Conservation (phyloP, 2,888 invertebrate species). For the Aleiodes testaceus region DNA sequence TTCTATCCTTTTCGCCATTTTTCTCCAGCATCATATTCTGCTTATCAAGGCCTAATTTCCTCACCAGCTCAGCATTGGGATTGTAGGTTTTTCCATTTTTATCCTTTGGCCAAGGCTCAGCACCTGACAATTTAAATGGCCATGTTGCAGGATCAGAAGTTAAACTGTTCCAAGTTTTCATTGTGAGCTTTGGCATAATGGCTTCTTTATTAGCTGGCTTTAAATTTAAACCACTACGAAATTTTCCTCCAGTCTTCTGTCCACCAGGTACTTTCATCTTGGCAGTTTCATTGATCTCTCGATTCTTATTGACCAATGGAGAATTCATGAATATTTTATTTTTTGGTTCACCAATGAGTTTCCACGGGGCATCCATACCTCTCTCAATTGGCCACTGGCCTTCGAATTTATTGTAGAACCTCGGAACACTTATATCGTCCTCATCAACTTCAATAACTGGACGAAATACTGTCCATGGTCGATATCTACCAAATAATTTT, state of each 20-base stretch:
- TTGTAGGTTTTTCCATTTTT: constrained; percentile 67
- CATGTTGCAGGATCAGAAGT: constrained; percentile 68
- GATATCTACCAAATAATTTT: constrained; percentile 19
- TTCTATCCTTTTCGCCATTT: constrained; percentile 14
- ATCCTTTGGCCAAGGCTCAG: constrained; percentile 69
- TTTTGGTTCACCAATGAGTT: neutral
- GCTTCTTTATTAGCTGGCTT: constrained; percentile 46
- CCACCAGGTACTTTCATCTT: constrained; percentile 46
- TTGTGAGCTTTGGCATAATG: constrained; percentile 58
- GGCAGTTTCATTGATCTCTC: constrained; percentile 1
- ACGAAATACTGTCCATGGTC: constrained; percentile 11
- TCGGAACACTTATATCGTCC: neutral
- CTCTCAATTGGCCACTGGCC: constrained; percentile 4
- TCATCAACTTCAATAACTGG: constrained; percentile 23
- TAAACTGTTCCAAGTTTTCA: constrained; percentile 65
- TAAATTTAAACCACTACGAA: constrained; percentile 44
- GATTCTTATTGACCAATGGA: neutral
- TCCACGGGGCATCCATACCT: constrained; percentile 10
- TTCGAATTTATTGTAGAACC: constrained; percentile 17
- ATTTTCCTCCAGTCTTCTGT: constrained; percentile 36
- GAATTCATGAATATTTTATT: constrained; percentile 3
- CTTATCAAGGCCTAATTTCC: constrained; percentile 65
- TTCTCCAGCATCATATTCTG: constrained; percentile 48
- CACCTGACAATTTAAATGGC: constrained; percentile 66
- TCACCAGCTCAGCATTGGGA: constrained; percentile 66